Conservation (phyloP, 2,113 vertebrate species). For the human region DNA sequence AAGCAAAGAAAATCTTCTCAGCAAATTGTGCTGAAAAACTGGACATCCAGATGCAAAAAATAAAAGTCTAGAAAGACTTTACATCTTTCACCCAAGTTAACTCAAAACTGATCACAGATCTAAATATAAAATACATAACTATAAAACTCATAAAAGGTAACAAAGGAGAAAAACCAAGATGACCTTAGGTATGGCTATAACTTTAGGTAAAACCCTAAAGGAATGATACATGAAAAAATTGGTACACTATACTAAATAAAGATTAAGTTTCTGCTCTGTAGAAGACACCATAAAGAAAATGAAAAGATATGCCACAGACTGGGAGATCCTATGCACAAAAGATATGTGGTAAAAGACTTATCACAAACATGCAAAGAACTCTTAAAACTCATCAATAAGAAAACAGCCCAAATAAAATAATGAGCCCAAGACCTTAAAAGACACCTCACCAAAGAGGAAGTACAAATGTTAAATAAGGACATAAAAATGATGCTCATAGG, state of each 20-base stretch:
- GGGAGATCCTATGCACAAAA: not conserved
- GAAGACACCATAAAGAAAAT: not conserved
- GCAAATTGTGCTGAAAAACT: not conserved
- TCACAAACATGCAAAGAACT: not conserved
- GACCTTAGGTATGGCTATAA: no score
- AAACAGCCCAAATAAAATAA: not conserved
- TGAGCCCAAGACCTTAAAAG: not conserved
- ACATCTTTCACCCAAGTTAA: not conserved
- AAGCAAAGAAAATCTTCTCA: not conserved
- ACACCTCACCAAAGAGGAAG: not conserved
- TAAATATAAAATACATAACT: not conserved
- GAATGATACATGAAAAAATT: not conserved
- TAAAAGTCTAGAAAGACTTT: not conserved
- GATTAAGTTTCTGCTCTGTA: not conserved
- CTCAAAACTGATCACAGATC: not conserved
- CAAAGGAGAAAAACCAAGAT: no score
- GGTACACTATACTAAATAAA: not conserved
- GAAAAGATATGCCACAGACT: not conserved
- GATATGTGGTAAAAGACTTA: not conserved
- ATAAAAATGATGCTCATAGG: not conserved
- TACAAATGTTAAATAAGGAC: not conserved
- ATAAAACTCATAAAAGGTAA: not conserved
- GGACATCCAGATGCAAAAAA: not conserved
- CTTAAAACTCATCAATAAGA: not conserved
- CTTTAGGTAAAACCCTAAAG: not conserved